Base-by-base conservation (phyloP, 1,140 invertebrate species). In the Pachypsylla venusta region DNA sequence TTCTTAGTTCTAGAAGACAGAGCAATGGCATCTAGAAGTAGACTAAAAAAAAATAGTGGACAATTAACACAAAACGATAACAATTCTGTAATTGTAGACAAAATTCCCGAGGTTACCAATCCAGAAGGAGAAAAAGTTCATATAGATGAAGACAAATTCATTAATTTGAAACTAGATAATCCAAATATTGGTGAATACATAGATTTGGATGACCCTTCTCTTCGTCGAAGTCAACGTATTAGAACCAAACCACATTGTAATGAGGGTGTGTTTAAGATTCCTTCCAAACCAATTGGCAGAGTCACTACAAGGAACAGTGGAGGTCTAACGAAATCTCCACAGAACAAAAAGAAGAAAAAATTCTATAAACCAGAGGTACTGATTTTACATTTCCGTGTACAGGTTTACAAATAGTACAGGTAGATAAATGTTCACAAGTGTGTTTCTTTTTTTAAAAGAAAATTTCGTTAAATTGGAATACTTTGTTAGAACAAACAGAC, bases 231-330 rank as follows among this genome's bases (percentile, higher is more conserved):
- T 48, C 16, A 48, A n/a, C 5, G 42, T 5, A 48, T 48, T 22
- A 48, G 22, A 19, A 48, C 42, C 16, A 48, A 48, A 48, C 42
- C 42, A 7, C 7, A n/a, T n/a, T 19, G n/a, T 3, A 19, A 48
- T 48, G 42, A 48, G 16, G 42, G 42, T 48, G 42, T 48, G 42
- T 48, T 48, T 22, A 48, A 48, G 22, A 22, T 48, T 48, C 42
- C 42, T 48, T 48, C 42, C 5, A 48, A 48, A 22, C 42, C 42
- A 48, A n/a, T 22, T 48, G 16, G 16, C n/a, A 5, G 42, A 22
- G 16, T 19, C 22, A 48, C n/a, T 7, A 48, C 42, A 48, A 48
- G 42, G 16, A 48, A n/a, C 22, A 48, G 42, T 48, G 42, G 4
- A n/a, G 42, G 42, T 19, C 7, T 48, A 3, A 48, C 22, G 42